These are phyloP conservation scores for Anoplolepis gracilipes DNA, from an alignment of 1,140 invertebrate genomes.

Conservation along the genomic window DNA sequence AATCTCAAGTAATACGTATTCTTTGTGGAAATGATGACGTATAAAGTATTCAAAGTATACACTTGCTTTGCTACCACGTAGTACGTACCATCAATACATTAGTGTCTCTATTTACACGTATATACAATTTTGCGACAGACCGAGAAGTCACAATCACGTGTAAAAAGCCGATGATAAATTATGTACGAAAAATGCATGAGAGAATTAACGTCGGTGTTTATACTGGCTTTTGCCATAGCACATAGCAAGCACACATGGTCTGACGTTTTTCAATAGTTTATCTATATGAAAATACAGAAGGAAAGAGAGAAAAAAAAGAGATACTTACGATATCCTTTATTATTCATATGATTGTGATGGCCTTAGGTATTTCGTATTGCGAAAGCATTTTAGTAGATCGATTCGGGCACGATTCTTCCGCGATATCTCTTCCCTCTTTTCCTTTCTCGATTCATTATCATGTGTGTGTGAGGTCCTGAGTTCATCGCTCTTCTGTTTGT, in stretches of 20 bases:
- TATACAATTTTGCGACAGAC: not conserved
- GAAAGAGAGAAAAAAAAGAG: not conserved
- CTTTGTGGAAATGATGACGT: not conserved
- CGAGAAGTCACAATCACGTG: conserved; percentile 24
- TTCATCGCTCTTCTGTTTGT: conserved; percentile 46
- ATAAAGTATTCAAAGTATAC: not conserved
- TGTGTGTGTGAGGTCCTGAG: not conserved
- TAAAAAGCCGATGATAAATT: conserved; percentile 43
- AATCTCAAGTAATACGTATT: conserved; percentile 6
- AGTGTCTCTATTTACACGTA: conserved; percentile 11
- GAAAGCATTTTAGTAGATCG: conserved; percentile 50
- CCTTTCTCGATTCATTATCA: not conserved
- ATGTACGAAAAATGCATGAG: conserved; percentile 30
- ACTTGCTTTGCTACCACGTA: conserved; percentile 5
- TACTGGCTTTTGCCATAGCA: conserved; percentile 13
- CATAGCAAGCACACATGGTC: not conserved
- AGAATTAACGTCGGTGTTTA: conserved; percentile 28
- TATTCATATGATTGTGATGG: conserved; percentile 58
- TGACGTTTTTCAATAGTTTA: conserved; percentile 11
- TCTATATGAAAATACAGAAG: conserved; percentile 12
- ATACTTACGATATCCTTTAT: conserved; percentile 12
- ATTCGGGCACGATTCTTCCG: conserved; percentile 42
- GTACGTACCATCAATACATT: not conserved
- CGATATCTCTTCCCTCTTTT: not conserved
- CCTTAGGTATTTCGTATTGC: conserved; percentile 34